Conservation (phyloP, 2,888 invertebrate genomes). For the Steinernema carpocapsae region DNA sequence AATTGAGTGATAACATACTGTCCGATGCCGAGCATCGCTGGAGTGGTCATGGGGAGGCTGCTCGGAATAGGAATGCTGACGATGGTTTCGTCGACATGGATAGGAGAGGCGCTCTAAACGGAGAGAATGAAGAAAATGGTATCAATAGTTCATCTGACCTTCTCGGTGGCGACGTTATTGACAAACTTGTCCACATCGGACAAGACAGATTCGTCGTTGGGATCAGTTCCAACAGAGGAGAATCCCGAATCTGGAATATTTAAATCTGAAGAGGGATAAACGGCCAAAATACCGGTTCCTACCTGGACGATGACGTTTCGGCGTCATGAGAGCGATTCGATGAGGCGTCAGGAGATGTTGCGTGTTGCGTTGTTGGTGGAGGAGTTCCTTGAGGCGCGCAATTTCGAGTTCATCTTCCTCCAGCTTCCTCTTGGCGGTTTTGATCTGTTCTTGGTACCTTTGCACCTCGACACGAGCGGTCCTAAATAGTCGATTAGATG, state of each 20-base stretch:
- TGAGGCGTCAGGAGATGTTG: too few species aligned
- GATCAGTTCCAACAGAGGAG: not conserved
- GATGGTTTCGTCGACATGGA: too few species aligned
- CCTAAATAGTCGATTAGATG: not conserved
- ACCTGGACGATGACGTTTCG: not conserved
- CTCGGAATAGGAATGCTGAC: too few species aligned
- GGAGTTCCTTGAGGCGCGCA: not conserved
- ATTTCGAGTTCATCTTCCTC: constrained; percentile 4
- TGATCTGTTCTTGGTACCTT: not conserved
- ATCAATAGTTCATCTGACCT: too few species aligned
- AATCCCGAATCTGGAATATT: too few species aligned
- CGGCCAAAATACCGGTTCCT: too few species aligned
- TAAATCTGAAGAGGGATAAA: too few species aligned
- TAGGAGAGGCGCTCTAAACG: too few species aligned
- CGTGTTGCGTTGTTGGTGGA: not conserved
- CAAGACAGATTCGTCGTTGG: too few species aligned
- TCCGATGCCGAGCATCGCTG: constrained; percentile 21
- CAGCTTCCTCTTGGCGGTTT: not conserved
- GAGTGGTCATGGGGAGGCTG: not conserved
- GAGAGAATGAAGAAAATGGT: too few species aligned
- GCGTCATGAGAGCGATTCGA: not conserved
- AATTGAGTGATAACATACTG: not conserved
- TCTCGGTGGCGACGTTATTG: too few species aligned
- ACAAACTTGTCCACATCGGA: too few species aligned
- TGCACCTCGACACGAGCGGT: not conserved